phyloP scores from a whole-genome alignment of 2,797 vertebrate genomes.

The Acanthopagrus latus region DNA sequence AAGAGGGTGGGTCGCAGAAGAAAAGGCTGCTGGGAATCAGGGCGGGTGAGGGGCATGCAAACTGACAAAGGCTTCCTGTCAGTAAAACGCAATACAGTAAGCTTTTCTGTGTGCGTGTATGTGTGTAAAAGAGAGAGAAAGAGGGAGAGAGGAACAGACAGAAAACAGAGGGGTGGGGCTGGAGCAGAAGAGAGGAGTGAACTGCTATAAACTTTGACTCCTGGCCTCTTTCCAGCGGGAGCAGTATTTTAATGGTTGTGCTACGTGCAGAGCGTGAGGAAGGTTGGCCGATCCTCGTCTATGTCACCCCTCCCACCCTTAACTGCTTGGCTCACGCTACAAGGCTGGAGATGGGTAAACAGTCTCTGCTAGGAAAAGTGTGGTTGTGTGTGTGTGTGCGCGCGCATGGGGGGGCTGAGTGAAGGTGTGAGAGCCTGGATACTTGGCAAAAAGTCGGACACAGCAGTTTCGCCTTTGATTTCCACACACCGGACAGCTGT shows the following conservation, averaged over 20 bases:
- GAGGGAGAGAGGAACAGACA: conserved; percentile 46
- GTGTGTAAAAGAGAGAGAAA: conserved; percentile 17
- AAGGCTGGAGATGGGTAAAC: conserved; percentile 77
- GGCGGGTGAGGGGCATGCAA: conserved; percentile 35
- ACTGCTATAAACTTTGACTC: conserved; percentile 83
- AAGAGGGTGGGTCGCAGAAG: conserved; percentile 16
- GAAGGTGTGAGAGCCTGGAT: conserved; percentile 37
- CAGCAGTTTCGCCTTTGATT: conserved; percentile 47
- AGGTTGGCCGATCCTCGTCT: conserved; percentile 75
- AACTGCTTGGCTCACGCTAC: conserved; percentile 60
- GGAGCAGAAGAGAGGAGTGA: conserved; percentile 70
- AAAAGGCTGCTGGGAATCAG: conserved; percentile 37
- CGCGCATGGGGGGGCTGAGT: conserved; percentile 9
- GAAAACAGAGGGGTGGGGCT: conserved; percentile 54
- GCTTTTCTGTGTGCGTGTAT: conserved; percentile 15
- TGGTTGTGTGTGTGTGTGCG: conserved; percentile 38
- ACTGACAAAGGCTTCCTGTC: conserved; percentile 75
- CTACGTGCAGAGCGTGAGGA: conserved; percentile 88
- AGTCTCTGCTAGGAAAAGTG: conserved; percentile 49
- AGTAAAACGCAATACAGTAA: conserved; percentile 40
- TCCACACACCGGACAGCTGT: conserved; percentile 27
- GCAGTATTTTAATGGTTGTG: conserved; percentile 87
- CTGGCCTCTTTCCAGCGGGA: conserved; percentile 83
- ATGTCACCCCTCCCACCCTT: conserved; percentile 65
- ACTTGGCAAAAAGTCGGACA: not conserved